Base-by-base conservation (phyloP, 2,888 invertebrate genomes). In the Tachina grossa region DNA sequence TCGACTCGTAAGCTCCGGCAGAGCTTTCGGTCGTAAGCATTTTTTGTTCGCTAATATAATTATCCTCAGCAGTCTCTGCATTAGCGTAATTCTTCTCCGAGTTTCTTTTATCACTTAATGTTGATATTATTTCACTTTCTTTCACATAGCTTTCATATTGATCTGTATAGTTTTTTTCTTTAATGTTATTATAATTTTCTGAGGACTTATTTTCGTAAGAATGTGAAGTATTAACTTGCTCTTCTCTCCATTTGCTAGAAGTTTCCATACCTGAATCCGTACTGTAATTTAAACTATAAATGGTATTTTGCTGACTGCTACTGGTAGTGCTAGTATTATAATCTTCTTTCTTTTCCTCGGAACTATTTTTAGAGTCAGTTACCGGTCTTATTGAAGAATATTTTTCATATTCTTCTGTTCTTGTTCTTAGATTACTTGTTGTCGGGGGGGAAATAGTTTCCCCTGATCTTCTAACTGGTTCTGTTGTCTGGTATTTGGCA, bases 341-440 rank as follows among this genome's bases (percentile, higher is more conserved):
- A 6, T 53, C n/a, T 22, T 41, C 65, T 22, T 8, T 49, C 45
- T 19, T n/a, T 41, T 43, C 22, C 11, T 74, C 59, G 6, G 8
- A 9, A 9, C 22, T 45, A 6, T 55, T 6, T 6, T 51, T 22
- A 9, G 1, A 4, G 2, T 4, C n/a, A 45, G 19, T 19, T 43
- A 10, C 4, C n/a, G 39, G 0, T 41, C 41, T 16, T 3, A 9
- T 57, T 57, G 31, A 14, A 45, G 22, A n/a, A 47, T 43, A n/a
- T 22, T 9, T 16, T 8, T 6, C 10, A n/a, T 14, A 22, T 19
- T 78, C 16, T n/a, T 19, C 19, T 11, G 53, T 45, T 45, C 5
- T 65, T 31, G 68, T 63, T 55, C 63, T 53, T 3, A 41, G 13
- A n/a, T 22, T 61, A 59, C 47, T 47, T 51, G 61, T 16, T 5